These are phyloP conservation scores for Melopsittacus undulatus DNA, from an alignment of 2,797 vertebrate species.

Conservation along the genomic window DNA sequence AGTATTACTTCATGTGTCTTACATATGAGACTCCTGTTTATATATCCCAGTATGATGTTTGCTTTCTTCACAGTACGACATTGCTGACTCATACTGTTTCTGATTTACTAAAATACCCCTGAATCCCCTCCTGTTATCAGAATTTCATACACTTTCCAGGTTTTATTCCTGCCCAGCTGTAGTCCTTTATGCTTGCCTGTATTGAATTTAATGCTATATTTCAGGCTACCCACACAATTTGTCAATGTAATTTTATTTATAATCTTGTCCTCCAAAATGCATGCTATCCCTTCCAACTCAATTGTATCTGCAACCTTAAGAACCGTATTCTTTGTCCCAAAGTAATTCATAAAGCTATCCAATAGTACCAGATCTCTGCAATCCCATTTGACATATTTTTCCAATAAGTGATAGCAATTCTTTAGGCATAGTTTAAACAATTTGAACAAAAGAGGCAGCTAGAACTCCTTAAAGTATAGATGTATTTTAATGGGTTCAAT, in stretches of 20 bases:
- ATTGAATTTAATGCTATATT: not conserved
- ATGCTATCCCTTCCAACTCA: not conserved
- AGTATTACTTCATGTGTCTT: conserved; percentile 22
- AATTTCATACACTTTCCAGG: not conserved
- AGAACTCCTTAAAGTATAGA: not conserved
- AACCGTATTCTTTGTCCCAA: not conserved
- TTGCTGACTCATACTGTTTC: conserved; percentile 25
- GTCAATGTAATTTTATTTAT: not conserved
- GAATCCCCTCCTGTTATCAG: not conserved
- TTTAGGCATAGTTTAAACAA: not conserved
- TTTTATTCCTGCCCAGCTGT: not conserved
- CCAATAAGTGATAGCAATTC: not conserved
- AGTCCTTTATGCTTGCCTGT: not conserved
- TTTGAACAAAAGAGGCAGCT: not conserved
- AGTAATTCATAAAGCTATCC: not conserved
- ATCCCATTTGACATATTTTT: not conserved
- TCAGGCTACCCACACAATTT: not conserved
- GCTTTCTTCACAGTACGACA: conserved; percentile 27
- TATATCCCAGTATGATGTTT: conserved; percentile 35
- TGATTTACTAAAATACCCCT: not conserved
- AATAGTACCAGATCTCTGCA: not conserved
- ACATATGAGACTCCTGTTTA: not conserved
- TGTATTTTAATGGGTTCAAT: not conserved
- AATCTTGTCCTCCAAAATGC: not conserved
- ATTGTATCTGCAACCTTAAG: not conserved